phyloP scores from a whole-genome alignment of 2,113 vertebrate genomes.

The Cettia cetti region DNA sequence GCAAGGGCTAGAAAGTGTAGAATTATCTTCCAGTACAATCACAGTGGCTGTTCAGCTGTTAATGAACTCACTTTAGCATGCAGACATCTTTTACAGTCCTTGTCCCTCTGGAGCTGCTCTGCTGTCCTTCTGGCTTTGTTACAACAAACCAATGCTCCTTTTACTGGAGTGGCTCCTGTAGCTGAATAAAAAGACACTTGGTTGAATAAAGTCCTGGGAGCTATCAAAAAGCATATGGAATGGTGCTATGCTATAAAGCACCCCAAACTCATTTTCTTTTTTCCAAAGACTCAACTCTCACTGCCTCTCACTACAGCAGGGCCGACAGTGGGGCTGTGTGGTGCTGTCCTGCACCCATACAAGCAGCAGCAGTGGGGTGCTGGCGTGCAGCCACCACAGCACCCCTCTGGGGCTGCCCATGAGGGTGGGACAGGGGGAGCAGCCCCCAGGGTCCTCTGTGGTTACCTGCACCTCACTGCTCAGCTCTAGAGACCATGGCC shows the following conservation, averaged over 20 bases:
- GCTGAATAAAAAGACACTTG: not conserved
- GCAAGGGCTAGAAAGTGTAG: not conserved
- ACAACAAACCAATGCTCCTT: not conserved
- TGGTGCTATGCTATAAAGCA: not conserved
- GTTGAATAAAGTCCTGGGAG: not conserved
- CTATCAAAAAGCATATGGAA: not conserved
- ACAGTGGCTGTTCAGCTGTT: not conserved
- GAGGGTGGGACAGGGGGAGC: not conserved
- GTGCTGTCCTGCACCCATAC: not conserved
- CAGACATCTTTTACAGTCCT: not conserved
- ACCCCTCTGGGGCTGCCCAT: not conserved
- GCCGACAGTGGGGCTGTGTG: not conserved
- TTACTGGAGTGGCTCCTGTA: not conserved
- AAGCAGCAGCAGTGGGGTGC: not conserved
- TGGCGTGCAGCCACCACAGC: not conserved
- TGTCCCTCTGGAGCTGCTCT: not conserved
- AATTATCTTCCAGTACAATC: not conserved
- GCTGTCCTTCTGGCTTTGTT: not conserved
- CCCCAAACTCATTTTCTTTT: not conserved
- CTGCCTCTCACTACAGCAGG: rapidly evolving
- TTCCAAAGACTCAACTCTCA: not conserved
- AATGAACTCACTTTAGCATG: not conserved
- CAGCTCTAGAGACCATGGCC: not conserved
- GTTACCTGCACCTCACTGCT: not conserved
- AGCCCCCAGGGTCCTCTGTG: rapidly evolving